Base-by-base conservation (phyloP, 2,113 vertebrate species). In the Psilopsiagon aymara region DNA sequence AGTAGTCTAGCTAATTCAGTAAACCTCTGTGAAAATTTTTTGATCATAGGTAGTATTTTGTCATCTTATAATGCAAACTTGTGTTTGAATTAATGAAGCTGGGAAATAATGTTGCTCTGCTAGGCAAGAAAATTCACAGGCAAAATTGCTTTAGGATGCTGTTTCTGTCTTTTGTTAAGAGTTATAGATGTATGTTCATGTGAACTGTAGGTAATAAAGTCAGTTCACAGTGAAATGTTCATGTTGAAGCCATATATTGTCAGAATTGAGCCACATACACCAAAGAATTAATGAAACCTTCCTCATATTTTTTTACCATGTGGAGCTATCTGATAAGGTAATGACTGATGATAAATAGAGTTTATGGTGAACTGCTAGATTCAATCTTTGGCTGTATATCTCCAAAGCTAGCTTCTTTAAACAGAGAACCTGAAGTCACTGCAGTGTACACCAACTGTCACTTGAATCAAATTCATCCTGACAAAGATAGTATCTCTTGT, bases 261-360 rank as follows among this genome's bases (percentile, higher is more conserved):
- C 96, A 94, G 73, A 97, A 95, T 96, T 20, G 85, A 97, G 96
- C 95, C 93, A 95, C 96, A 97, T 93, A 94, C 96, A 94, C 90
- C 94, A 96, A 97, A 96, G 97, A 98, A 98, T 98, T 99, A 98
- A 98, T 98, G 97, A 98, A 97, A 97, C 82, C 59, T 79, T 37
- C 82, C 13, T 23, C 21, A n/a, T 95, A 95, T 79, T 96, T 97
- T 97, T 97, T 94, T 96, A 88, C 91, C 8, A 7, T 95, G 94
- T 97, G 97, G 91, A 97, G 94, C 96, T 95, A 97, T 96, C 96
- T 97, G 96, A 97, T 98, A 98, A 97, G 92, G 97, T 97, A 98
- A 98, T 98, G 84, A 92, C 74, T 97, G 78, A 98, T 98, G 98
- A 99, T 98, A 98, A 98, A 99, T 98, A 97, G 94, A 96, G 97